Percentiles rank a stretch among this genome's conserved stretches.
phyloP scores from a whole-genome alignment of 2,113 vertebrate genomes.

The Caranx ignobilis region DNA sequence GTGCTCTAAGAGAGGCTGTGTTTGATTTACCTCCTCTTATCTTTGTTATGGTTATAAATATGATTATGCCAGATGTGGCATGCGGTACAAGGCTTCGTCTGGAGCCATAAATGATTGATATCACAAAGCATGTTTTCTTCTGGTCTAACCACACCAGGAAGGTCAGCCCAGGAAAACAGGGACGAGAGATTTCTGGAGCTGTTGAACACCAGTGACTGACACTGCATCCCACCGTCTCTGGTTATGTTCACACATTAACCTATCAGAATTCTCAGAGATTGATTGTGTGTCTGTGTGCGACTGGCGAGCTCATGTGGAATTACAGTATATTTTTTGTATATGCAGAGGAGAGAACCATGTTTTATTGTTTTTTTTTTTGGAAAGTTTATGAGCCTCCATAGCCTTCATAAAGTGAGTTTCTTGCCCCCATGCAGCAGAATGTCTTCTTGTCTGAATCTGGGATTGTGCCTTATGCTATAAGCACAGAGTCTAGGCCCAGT shows the following conservation, averaged over 20 bases:
- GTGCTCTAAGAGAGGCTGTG: conserved; percentile 64
- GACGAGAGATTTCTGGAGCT: conserved; percentile 40
- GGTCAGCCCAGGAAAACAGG: conserved; percentile 68
- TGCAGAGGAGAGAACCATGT: not conserved
- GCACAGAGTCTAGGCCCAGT: conserved; percentile 42
- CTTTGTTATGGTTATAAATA: conserved; percentile 79
- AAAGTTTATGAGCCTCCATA: conserved; percentile 35
- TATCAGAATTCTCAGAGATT: conserved; percentile 37
- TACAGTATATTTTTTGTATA: conserved; percentile 23
- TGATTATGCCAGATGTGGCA: conserved; percentile 77
- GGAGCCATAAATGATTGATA: conserved; percentile 72
- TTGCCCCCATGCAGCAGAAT: conserved; percentile 12
- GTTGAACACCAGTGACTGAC: conserved; percentile 59
- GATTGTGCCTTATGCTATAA: conserved; percentile 34
- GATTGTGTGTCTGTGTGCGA: not conserved
- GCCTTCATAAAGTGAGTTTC: conserved; percentile 33
- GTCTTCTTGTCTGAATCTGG: conserved; percentile 41
- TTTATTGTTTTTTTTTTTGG: conserved; percentile 14
- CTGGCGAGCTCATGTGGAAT: conserved; percentile 4
- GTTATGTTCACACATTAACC: conserved; percentile 54
- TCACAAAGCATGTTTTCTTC: conserved; percentile 66
- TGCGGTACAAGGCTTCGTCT: conserved; percentile 57
- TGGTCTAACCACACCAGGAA: conserved; percentile 48
- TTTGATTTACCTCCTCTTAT: conserved; percentile 77
- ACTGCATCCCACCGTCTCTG: conserved; percentile 63